Evolutionary conservation across 2,888 invertebrate genomes (phyloP).

Genomic region (Dysmachus trigonus): DNA sequence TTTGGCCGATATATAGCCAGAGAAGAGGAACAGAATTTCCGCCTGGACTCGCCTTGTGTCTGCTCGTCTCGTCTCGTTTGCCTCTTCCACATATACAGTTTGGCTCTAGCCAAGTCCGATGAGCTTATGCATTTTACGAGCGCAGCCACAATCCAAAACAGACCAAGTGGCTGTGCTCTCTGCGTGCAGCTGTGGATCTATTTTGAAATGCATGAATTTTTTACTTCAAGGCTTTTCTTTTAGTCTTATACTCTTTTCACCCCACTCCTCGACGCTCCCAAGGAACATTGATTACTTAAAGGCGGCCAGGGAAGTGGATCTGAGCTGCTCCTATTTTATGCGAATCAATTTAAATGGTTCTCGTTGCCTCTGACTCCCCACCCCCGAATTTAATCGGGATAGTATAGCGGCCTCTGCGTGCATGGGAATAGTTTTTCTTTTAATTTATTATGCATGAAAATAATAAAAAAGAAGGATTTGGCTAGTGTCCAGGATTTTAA

Average conservation of each 20-base stretch:
- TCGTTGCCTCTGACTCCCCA: background rate
- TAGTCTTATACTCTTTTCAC: background rate
- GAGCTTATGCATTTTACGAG: background rate
- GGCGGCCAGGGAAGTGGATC: background rate
- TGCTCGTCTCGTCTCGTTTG: background rate
- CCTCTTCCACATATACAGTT: background rate
- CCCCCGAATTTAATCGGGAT: background rate
- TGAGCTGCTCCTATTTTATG: background rate
- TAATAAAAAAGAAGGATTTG: background rate
- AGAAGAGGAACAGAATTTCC: constrained; percentile 6
- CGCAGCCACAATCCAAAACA: background rate
- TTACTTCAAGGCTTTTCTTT: constrained; percentile 2
- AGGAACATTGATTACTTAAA: background rate
- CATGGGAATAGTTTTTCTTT: background rate
- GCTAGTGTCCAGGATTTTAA: background rate
- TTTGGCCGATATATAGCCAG: background rate
- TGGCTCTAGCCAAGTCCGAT: background rate
- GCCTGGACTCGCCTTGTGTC: no score
- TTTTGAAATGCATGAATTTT: constrained; percentile 26
- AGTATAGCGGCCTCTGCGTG: background rate
- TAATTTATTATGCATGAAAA: background rate
- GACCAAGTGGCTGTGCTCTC: background rate
- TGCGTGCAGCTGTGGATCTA: constrained; percentile 22
- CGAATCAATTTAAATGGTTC: background rate
- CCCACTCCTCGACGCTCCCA: background rate